Evolutionary conservation across 2,888 invertebrate species (phyloP), one percentile per base, ranked within the genome.

Genomic region (Chironomus riparius): DNA sequence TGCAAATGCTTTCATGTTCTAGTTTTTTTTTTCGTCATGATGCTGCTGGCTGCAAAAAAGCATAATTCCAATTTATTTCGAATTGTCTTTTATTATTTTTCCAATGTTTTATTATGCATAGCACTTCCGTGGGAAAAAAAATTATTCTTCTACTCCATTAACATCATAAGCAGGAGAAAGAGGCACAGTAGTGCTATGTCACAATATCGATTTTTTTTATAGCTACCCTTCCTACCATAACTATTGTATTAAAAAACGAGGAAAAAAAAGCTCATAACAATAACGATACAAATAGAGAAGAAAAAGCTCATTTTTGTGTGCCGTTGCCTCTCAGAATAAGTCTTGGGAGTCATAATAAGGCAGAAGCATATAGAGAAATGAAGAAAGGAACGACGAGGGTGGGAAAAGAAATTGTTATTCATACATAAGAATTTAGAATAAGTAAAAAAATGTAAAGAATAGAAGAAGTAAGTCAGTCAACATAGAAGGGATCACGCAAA

Each of bases 401-500:
- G 24, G 21, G 12, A 22, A n/a, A 21, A 15, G 22, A 65, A 21
- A 21, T 50, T 28, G 28, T 28, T 28, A 50, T 50, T 50, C 50
- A 50, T 47, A 47, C 47, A 69, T 47, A 38, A 47, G 69, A 69
- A 47, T 50, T 50, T 48, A 70, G 50, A 50, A 50, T 15, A 15
- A n/a, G n/a, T 15, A 50, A 50, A 50, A n/a, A 50, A 70, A 70
- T 50, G 70, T 48, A 70, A 70, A 50, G 47, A 69, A 69, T 62
- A 38, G 69, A 24, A 15, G 3, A 28, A 28, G 47, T 47, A 47
- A 70, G 50, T 50, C 50, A 50, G 50, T n/a, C 28, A 28, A 50
- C 50, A 21, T 65, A 65, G 62, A 72, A 70, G 38, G 72, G 72
- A 72, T 72, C 72, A 72, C 21, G 21, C 38, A 72, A 72, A 72